Percentiles rank a stretch among this genome's conserved stretches.
Conservation (phyloP, 2,888 invertebrate species). For the Rhopalosiphum nymphaeae region DNA sequence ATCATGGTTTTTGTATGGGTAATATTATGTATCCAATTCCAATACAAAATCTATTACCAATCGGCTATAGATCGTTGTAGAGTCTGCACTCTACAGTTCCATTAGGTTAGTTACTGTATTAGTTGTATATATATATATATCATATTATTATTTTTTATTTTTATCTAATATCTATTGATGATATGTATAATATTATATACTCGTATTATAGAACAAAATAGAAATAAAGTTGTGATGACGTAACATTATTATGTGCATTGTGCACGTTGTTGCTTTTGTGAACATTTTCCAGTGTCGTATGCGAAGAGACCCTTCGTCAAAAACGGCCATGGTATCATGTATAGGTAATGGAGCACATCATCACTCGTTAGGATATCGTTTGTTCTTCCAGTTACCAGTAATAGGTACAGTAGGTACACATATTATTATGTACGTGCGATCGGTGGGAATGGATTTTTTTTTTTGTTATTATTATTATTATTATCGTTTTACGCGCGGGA, state of each 20-base stretch:
- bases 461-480: conserved; percentile 7
- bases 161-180: background rate
- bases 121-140: background rate
- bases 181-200: background rate
- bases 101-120: background rate
- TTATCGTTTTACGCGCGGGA: background rate
- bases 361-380: conserved; percentile 55
- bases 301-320: conserved; percentile 2
- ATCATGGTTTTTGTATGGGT: background rate
- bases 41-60: background rate
- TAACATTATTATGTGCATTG: background rate
- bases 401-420: background rate
- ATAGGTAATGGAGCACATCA: background rate
- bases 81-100: background rate
- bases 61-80: background rate
- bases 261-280: conserved; percentile 16
- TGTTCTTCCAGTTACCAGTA: background rate
- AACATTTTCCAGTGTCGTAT: background rate
- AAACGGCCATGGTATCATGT: background rate
- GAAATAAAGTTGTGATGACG: background rate
- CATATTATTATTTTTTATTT: background rate
- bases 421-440: background rate
- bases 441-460: conserved; percentile 16
- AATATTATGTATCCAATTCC: background rate
- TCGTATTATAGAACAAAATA: background rate